A percentile compares a stretch with the other conserved stretches of the same genome.
Evolutionary conservation across 2,797 vertebrate genomes (phyloP).

Genomic region (Enteromius thamalakanensis): DNA sequence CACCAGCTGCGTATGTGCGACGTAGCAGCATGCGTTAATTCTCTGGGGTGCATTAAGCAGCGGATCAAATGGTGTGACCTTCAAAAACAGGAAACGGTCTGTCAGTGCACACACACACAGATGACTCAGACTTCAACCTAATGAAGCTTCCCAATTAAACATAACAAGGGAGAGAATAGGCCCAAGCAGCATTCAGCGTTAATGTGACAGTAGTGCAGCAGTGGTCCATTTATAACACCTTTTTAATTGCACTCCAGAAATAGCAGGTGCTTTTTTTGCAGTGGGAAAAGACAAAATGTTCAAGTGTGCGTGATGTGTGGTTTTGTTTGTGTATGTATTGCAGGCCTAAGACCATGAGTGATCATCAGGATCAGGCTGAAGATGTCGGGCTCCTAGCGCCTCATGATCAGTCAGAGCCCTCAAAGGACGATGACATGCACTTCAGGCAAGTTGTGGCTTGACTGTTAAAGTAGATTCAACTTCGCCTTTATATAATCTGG

Average conservation of each 20-base stretch:
- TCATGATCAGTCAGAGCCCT: conserved; percentile 65
- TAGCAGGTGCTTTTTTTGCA: conserved; percentile 18
- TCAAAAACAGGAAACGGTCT: conserved; percentile 52
- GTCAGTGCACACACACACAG: conserved; percentile 37
- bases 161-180: conserved; percentile 26
- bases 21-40: conserved; percentile 10
- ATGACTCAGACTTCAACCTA: conserved; percentile 26
- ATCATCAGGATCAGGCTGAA: conserved; percentile 69
- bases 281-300: conserved; percentile 21
- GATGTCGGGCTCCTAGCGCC: conserved; percentile 65
- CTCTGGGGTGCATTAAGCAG: conserved; percentile 45
- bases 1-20: conserved; percentile 33
- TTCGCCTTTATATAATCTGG: not conserved
- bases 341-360: conserved; percentile 69
- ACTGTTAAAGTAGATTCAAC: not conserved
- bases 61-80: conserved; percentile 47
- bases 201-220: conserved; percentile 24
- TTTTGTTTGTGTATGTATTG: conserved; percentile 25
- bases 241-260: conserved; percentile 15
- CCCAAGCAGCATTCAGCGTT: conserved; percentile 11
- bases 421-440: conserved; percentile 72
- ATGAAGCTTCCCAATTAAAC: conserved; percentile 51
- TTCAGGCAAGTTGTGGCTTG: conserved; percentile 66
- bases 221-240: conserved; percentile 40
- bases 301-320: not conserved